Evolutionary conservation across 2,888 invertebrate species (phyloP), one percentile per base, ranked within the genome.

Genomic region (Chorisops tibialis): DNA sequence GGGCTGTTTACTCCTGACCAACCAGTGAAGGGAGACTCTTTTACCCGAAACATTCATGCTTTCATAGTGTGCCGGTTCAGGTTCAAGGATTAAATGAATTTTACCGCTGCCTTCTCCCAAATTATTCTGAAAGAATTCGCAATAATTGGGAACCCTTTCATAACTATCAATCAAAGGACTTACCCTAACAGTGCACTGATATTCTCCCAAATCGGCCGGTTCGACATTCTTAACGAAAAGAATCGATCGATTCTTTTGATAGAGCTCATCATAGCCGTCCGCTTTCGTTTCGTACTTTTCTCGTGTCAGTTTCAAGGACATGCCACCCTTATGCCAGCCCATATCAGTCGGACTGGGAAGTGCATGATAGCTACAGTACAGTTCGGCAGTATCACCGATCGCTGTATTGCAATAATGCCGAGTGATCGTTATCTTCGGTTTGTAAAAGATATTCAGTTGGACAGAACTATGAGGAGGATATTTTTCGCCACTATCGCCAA

Each of bases 201-300:
- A 92, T 72, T 85, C 85, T 0, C 90, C 92, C 64, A 90, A 82
- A 76, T 93, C 91, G 0, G 80, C 73, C 45, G 77, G 75, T 14
- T 82, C 80, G 0, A 90, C 86, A 19, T 83, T 82, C 30, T 85
- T 81, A 67, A 93, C 85, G 24, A 87, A 78, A 48, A 93, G 75
- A 66, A 83, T 84, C 68, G 89, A 83, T 24, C 73, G 71, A 66
- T 75, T 76, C 48, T 70, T 71, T 16, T 74, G 70, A 66, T 75
- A 77, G 49, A 70, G 71, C 12, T 65, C 69, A 30, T 72, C 70
- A 62, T 74, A 73, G 11, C 65, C 77, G 73, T 73, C 78, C 77
- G 60, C 81, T 81, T 51, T 78, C 69, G 22, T 79, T 77, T 72
- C 82, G 39, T 75, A 73, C 62, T 76, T 76, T 3, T 30, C 30